These are phyloP conservation scores for Oxyscelio sp. DNA, from an alignment of 2,888 invertebrate genomes.

Conservation along the genomic window DNA sequence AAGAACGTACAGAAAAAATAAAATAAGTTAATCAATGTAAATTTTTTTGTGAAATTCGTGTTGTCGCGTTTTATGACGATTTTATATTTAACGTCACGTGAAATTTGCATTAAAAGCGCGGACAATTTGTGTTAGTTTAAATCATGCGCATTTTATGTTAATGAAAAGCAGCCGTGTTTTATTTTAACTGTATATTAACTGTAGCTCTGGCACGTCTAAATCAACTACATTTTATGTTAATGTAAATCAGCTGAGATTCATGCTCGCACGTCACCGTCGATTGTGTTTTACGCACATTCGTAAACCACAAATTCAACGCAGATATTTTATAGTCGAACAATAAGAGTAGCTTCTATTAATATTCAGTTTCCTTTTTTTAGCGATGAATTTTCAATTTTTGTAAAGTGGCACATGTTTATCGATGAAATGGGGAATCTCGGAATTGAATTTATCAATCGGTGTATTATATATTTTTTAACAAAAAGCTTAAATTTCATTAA, in stretches of 20 bases:
- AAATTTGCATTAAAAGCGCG: conserved; percentile 46
- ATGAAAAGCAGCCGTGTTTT: conserved; percentile 23
- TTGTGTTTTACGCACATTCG: conserved; percentile 24
- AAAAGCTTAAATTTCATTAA: conserved; percentile 15
- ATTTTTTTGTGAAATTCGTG: conserved; percentile 15
- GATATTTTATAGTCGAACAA: too few relatives aligned
- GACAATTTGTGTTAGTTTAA: conserved; percentile 13
- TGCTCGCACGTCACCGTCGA: conserved; percentile 1
- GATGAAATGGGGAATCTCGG: neutral
- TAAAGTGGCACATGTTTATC: conserved; percentile 7
- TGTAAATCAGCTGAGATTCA: conserved; percentile 27
- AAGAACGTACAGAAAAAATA: too few relatives aligned
- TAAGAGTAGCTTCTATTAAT: too few relatives aligned
- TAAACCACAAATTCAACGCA: neutral
- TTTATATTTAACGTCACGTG: conserved; percentile 36
- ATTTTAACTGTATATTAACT: conserved; percentile 37
- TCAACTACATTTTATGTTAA: conserved; percentile 38
- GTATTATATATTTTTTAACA: neutral
- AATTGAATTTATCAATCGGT: conserved; percentile 5
- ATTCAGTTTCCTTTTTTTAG: neutral
- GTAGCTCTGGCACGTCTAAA: conserved; percentile 24
- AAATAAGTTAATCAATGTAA: too few relatives aligned
- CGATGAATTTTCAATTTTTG: conserved; percentile 13
- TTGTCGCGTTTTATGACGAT: conserved; percentile 20
- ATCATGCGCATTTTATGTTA: conserved; percentile 34